phyloP scores from a whole-genome alignment of 2,888 invertebrate species.

The Chaitophorus viminalis region DNA sequence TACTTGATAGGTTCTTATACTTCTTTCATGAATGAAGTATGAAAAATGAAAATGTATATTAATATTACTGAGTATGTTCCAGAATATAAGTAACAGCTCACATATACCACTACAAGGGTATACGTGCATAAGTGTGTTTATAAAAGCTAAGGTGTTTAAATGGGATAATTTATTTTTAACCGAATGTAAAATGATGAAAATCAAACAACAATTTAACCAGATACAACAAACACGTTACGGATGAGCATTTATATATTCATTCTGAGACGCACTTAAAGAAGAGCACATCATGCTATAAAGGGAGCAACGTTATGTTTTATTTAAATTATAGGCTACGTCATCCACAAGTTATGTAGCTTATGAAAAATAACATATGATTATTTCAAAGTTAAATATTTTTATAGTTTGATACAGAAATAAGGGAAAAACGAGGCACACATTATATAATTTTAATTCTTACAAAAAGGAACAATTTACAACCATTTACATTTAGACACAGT shows the following conservation, averaged over 20 bases:
- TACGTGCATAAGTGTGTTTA: slow-evolving; percentile 27
- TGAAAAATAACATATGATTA: slow-evolving; percentile 43
- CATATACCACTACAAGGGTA: background rate
- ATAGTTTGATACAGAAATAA: background rate
- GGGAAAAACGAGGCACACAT: background rate
- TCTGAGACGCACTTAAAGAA: background rate
- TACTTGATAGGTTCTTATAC: slow-evolving; percentile 16
- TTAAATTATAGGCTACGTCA: slow-evolving; percentile 19
- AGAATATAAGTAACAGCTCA: slow-evolving; percentile 12
- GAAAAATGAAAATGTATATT: background rate
- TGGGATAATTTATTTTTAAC: slow-evolving; percentile 6
- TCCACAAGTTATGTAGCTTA: background rate
- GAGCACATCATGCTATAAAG: background rate
- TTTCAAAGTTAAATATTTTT: slow-evolving; percentile 21
- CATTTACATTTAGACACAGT: slow-evolving; percentile 21
- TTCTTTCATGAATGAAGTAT: slow-evolving; percentile 3
- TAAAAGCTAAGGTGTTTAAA: slow-evolving; percentile 20
- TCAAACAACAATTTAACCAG: slow-evolving; percentile 6
- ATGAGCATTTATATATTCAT: background rate
- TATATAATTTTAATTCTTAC: slow-evolving; percentile 30
- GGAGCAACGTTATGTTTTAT: background rate
- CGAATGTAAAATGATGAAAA: background rate
- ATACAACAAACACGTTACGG: background rate
- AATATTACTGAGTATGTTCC: background rate
- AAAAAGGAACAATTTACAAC: slow-evolving; percentile 13